Percentiles rank a stretch among this genome's conserved stretches.
phyloP scores from a whole-genome alignment of 2,797 vertebrate species.

The Hafferia zeledoni region DNA sequence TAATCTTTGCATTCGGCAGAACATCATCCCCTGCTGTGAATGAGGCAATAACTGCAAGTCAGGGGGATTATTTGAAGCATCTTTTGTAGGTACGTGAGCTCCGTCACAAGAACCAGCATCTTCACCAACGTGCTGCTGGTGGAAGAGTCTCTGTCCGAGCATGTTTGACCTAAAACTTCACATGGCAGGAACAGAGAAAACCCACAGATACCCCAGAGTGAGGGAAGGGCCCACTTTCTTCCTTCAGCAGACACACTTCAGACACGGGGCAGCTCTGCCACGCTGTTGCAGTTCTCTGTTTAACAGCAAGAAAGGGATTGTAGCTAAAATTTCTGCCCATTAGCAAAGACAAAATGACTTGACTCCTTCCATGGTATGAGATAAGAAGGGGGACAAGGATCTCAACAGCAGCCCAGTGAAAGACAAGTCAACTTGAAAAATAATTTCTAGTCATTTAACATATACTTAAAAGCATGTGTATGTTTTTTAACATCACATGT shows the following conservation, averaged over 20 bases:
- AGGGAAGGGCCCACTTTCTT: neutral
- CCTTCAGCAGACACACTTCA: fast-evolving
- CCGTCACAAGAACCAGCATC: neutral
- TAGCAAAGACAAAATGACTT: neutral
- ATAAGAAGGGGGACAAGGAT: neutral
- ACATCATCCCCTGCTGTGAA: slow-evolving; percentile 32
- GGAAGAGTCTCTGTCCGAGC: neutral
- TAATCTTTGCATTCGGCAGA: slow-evolving; percentile 67
- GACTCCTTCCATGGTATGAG: neutral
- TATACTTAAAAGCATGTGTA: fast-evolving
- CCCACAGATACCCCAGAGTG: neutral
- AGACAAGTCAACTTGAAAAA: neutral
- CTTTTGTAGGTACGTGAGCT: neutral
- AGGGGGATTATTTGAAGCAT: slow-evolving; percentile 27
- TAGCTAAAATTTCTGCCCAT: neutral
- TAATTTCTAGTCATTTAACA: neutral
- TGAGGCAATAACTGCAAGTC: slow-evolving; percentile 42
- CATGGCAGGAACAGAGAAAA: neutral
- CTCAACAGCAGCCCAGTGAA: neutral
- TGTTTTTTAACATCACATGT: fast-evolving
- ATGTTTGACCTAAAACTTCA: neutral
- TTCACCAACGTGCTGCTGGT: neutral
- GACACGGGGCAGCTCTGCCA: neutral
- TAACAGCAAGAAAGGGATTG: neutral
- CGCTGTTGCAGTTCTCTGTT: neutral